A percentile compares a stretch with the other conserved stretches of the same genome.
phyloP scores from a whole-genome alignment of 1,140 invertebrate species.

The Neelides sp. region DNA sequence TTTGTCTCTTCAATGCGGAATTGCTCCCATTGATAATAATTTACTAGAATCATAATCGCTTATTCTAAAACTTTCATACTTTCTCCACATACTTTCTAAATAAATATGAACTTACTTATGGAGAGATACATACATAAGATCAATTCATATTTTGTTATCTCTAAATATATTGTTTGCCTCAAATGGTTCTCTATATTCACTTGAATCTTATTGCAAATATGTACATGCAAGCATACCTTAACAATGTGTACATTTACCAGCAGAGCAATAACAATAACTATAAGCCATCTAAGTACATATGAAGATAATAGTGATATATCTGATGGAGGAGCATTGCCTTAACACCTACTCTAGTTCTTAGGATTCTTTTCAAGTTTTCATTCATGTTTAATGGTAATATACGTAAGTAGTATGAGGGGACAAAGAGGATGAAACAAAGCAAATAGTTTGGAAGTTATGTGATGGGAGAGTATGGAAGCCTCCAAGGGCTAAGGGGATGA shows the following conservation, averaged over 20 bases:
- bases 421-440: constrained; percentile 4
- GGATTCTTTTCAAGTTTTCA: neutral
- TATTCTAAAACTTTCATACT: no score
- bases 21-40: no score
- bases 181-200: no score
- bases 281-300: neutral
- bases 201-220: no score
- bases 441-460: constrained; percentile 19
- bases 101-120: no score
- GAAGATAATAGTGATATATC: neutral
- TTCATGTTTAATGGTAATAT: neutral
- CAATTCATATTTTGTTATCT: no score
- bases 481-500: neutral
- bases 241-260: neutral
- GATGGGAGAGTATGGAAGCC: constrained; percentile 1
- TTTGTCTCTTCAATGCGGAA: no score
- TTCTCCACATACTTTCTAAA: no score
- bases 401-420: neutral
- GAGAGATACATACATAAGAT: no score
- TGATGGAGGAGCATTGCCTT: neutral
- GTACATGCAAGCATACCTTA: no score
- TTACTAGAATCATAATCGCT: no score
- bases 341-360: neutral
- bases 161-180: no score
- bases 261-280: neutral